Conservation (phyloP, 2,113 vertebrate genomes). For the Oriolus oriolus region DNA sequence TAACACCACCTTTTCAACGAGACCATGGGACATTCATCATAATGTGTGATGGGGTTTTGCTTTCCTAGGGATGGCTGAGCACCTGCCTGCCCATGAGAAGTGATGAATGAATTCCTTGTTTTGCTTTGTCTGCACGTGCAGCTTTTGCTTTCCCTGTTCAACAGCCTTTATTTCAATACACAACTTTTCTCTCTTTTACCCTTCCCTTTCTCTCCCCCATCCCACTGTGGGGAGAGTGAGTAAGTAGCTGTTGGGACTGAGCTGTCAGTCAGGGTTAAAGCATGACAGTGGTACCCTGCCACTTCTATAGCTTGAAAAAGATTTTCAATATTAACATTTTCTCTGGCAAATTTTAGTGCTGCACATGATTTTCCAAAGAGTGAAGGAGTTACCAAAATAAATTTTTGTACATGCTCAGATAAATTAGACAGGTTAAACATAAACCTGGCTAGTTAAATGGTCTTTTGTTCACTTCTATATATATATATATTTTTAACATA, state of each 20-base stretch:
- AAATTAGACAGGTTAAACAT: not conserved
- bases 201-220: not conserved
- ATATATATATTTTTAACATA: too few species aligned
- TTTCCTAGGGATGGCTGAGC: not conserved
- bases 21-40: rapidly evolving
- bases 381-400: not conserved
- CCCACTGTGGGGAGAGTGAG: rapidly evolving
- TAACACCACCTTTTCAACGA: not conserved
- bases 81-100: not conserved
- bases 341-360: not conserved
- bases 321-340: not conserved
- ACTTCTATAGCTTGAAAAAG: not conserved
- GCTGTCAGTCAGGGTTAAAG: not conserved
- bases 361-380: not conserved
- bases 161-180: not conserved
- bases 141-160: not conserved
- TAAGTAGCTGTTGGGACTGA: not conserved
- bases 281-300: rapidly evolving
- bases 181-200: rapidly evolving
- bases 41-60: rapidly evolving
- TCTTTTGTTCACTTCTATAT: not conserved
- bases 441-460: not conserved
- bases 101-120: rapidly evolving
- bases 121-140: not conserved
- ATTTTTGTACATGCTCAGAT: not conserved